Percentiles rank a stretch among this genome's conserved stretches.
Evolutionary conservation across 30 jellyfish, hydroid and myxozoan genomes (phyloP).

Genomic region (Clytia hemisphaerica): DNA sequence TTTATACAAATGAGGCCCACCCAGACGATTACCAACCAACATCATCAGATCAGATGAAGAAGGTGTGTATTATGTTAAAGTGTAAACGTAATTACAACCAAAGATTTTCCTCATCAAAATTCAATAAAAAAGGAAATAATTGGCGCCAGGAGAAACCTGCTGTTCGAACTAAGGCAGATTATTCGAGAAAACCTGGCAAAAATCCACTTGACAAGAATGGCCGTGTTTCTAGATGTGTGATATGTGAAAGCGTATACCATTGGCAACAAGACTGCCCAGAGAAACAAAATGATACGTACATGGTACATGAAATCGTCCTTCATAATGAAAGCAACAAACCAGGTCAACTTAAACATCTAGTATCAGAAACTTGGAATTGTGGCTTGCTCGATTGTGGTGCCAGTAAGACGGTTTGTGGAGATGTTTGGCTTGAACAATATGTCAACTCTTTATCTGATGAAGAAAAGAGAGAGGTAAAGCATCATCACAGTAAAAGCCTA

Average conservation of each 20-base stretch:
- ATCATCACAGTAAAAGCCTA: neutral
- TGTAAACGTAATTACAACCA: too few species aligned
- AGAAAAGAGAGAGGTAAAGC: neutral
- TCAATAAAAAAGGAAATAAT: too few species aligned
- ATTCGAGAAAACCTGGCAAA: too few species aligned
- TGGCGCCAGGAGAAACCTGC: too few species aligned
- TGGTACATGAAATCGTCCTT: neutral
- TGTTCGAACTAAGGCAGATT: too few species aligned
- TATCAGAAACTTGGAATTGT: slow-evolving; percentile 5
- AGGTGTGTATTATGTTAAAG: too few species aligned
- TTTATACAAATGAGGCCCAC: too few species aligned
- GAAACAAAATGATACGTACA: neutral
- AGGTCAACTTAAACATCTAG: too few species aligned
- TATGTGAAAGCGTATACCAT: slow-evolving; percentile 41
- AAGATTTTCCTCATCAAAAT: too few species aligned
- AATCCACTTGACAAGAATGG: slow-evolving; percentile 35
- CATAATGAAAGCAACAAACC: too few species aligned
- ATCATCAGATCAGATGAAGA: too few species aligned
- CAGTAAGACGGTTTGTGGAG: slow-evolving; percentile 30
- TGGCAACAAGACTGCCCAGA: slow-evolving; percentile 37
- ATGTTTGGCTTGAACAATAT: slow-evolving; percentile 9
- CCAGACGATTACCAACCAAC: too few species aligned
- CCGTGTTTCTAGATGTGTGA: slow-evolving; percentile 21
- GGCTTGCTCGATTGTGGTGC: slow-evolving; percentile 23
- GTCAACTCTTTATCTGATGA: neutral